Percentiles rank a stretch among this genome's conserved stretches.
Evolutionary conservation across 2,797 vertebrate genomes (phyloP).

Genomic region (Acanthurus leucopareius): DNA sequence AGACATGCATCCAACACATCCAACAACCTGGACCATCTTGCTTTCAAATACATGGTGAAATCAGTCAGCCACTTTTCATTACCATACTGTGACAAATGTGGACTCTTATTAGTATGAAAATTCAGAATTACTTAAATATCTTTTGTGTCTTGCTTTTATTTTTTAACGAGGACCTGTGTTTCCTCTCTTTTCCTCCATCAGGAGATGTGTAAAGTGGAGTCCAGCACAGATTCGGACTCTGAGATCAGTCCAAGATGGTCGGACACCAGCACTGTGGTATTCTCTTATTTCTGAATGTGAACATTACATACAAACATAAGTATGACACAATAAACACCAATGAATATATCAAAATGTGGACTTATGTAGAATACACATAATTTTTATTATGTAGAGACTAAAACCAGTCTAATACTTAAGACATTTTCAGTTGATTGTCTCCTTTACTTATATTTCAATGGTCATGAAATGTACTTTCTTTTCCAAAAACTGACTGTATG

Average conservation of each 20-base stretch:
- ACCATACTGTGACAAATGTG: not conserved
- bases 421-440: not conserved
- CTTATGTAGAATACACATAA: too few species aligned
- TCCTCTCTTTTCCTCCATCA: slow-evolving; percentile 65
- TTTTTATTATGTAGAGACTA: too few species aligned
- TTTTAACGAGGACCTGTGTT: slow-evolving; percentile 14
- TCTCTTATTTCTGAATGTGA: not conserved
- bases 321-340: too few species aligned
- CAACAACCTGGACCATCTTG: slow-evolving; percentile 80
- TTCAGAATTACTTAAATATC: not conserved
- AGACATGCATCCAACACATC: slow-evolving; percentile 61
- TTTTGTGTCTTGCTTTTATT: not conserved
- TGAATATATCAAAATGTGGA: too few species aligned
- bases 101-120: not conserved
- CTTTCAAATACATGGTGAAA: slow-evolving; percentile 87
- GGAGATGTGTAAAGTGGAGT: slow-evolving; percentile 88
- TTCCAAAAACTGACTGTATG: not conserved
- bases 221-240: slow-evolving; percentile 89
- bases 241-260: slow-evolving; percentile 85
- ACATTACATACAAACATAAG: not conserved
- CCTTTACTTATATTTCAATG: not conserved
- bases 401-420: too few species aligned
- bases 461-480: not conserved
- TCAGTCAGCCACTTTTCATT: not conserved
- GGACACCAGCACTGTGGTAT: slow-evolving; percentile 85